Evolutionary conservation across 2,797 vertebrate species (phyloP).

Genomic region (Neopelma chrysocephalum): DNA sequence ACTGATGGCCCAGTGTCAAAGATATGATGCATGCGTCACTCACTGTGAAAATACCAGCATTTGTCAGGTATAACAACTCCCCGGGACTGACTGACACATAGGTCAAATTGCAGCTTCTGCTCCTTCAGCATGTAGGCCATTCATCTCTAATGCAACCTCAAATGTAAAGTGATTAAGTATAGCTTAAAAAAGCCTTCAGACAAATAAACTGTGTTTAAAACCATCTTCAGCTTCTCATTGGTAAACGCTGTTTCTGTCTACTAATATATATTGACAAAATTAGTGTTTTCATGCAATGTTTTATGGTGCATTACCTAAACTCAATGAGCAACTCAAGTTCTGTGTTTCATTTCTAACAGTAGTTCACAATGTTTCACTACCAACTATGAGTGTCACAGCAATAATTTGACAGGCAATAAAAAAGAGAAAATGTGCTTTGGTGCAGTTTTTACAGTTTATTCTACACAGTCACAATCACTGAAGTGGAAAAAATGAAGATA

Average conservation of each 20-base stretch:
- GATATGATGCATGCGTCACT: not conserved
- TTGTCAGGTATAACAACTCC: not conserved
- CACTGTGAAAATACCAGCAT: not conserved
- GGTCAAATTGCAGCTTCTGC: not conserved
- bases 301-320: slow-evolving; percentile 84
- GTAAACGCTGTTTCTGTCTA: slow-evolving; percentile 77
- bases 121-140: not conserved
- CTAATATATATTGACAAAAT: slow-evolving; percentile 81
- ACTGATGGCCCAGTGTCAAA: not conserved
- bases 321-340: slow-evolving; percentile 74
- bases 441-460: slow-evolving; percentile 69
- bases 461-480: slow-evolving; percentile 52
- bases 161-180: not conserved
- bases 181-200: slow-evolving; percentile 41
- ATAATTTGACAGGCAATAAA: slow-evolving; percentile 79
- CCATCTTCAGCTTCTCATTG: slow-evolving; percentile 64
- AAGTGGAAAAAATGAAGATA: slow-evolving; percentile 79
- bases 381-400: slow-evolving; percentile 70
- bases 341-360: slow-evolving; percentile 60
- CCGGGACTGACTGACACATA: not conserved
- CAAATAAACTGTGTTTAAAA: slow-evolving; percentile 75
- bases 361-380: slow-evolving; percentile 73
- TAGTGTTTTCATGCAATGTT: slow-evolving; percentile 80
- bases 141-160: not conserved
- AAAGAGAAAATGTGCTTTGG: slow-evolving; percentile 70